phyloP scores from a whole-genome alignment of 2,888 invertebrate species.

The Megaustenia siamemsis region DNA sequence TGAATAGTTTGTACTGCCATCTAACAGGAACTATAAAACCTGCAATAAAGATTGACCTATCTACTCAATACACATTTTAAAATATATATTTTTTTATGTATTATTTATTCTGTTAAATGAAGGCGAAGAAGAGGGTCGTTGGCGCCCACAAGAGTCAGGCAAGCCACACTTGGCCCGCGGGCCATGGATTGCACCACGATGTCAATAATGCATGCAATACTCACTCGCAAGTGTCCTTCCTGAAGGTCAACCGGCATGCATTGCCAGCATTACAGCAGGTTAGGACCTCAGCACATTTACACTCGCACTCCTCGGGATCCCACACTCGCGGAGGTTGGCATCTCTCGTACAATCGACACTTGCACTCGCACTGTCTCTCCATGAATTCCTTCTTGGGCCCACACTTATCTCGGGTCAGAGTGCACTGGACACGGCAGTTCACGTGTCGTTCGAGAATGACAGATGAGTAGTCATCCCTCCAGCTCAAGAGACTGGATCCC shows the following conservation, averaged over 20 bases:
- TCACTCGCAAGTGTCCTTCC: slow-evolving; percentile 33
- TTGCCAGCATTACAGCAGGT: slow-evolving; percentile 11
- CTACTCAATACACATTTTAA: no score
- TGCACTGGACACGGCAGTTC: slow-evolving; percentile 71
- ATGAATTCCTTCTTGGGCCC: slow-evolving; percentile 62
- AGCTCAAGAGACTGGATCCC: slow-evolving; percentile 58
- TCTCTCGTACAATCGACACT: slow-evolving; percentile 58
- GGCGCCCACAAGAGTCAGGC: no score
- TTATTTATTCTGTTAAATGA: no score
- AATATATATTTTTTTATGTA: no score
- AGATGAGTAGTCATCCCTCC: slow-evolving; percentile 45
- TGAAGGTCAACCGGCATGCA: neutral
- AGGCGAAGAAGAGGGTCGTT: no score
- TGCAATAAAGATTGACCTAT: no score
- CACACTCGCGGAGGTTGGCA: slow-evolving; percentile 63
- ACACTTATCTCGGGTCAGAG: slow-evolving; percentile 67
- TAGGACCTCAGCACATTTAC: slow-evolving; percentile 61
- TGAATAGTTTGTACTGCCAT: no score
- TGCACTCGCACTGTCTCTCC: slow-evolving; percentile 64
- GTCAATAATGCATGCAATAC: neutral
- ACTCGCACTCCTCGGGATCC: slow-evolving; percentile 66
- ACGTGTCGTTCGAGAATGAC: slow-evolving; percentile 66
- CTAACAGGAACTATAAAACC: no score
- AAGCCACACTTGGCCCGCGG: no score
- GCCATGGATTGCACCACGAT: no score